A percentile compares a stretch with the other conserved stretches of the same genome.
phyloP scores from a whole-genome alignment of 2,888 invertebrate genomes.

The Prostheceraeus crozeri region DNA sequence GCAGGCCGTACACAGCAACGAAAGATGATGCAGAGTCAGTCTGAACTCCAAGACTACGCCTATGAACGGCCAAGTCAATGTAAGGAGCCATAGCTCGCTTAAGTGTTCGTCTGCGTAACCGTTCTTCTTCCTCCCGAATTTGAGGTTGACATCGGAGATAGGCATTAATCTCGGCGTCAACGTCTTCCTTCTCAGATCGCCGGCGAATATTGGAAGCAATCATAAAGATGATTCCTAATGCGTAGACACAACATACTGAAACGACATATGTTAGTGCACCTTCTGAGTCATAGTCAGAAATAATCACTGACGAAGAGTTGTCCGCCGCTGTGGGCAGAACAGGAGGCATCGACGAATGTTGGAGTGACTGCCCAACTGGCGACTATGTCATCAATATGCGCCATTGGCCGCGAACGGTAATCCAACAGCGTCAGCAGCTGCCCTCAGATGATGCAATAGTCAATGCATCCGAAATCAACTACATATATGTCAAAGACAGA shows the following conservation, averaged over 20 bases:
- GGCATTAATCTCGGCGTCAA: neutral
- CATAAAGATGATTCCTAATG: slow-evolving; percentile 3
- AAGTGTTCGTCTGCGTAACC: neutral
- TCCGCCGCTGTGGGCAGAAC: no score
- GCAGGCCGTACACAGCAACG: no score
- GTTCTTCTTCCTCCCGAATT: neutral
- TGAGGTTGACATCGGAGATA: neutral
- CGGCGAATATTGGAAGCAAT: neutral
- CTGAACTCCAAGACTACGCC: neutral
- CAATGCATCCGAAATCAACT: no score
- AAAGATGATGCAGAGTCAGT: no score
- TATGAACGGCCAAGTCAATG: neutral
- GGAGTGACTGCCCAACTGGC: no score
- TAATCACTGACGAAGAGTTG: neutral
- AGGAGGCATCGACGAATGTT: no score
- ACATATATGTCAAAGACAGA: no score
- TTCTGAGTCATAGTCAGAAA: neutral
- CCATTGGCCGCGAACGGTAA: no score
- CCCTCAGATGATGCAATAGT: no score
- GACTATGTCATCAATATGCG: no score
- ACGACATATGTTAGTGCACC: neutral
- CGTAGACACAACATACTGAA: neutral
- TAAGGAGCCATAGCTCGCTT: neutral
- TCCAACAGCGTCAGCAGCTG: no score
- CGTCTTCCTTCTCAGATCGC: neutral